Evolutionary conservation across 1,140 invertebrate species (phyloP), one percentile per base, ranked within the genome.

Genomic region (Lysiphlebus fabarum): DNA sequence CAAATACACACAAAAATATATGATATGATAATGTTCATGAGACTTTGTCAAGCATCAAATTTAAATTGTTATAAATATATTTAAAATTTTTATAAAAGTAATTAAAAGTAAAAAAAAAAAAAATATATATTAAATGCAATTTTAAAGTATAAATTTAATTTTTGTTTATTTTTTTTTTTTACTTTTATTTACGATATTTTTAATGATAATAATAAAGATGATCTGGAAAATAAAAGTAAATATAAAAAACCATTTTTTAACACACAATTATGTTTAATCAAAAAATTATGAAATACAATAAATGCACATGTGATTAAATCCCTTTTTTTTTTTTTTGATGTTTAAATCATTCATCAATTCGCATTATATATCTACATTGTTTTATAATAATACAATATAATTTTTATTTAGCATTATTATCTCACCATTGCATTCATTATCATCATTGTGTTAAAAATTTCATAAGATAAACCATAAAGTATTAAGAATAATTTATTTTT

Each of bases 271-370:
- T 78, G 72, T 79, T 78, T 78, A 79, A 79, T 79, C 72, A 78
- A 79, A 79, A 78, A 77, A 77, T 79, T 78, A 77, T 69, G 74
- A 78, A 77, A 78, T 78, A 79, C 76, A 78, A 77, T 78, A 77
- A 79, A 79, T 79, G 76, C 77, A 78, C 77, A 76, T 75, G 71
- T 78, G 70, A 76, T 76, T 76, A 76, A 77, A 76, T 71, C 70
- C 73, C 68, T 71, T 70, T 63, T 73, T 68, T 62, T 62, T 71
- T 61, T 60, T 63, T 33, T 70, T 61, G 41, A 62, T 62, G 4
- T 63, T 53, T 49, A 50, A 56, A 64, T 64, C 37, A 65, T 67
- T 74, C 68, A 68, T 76, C 71, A n/a, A 72, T 73, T 61, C 69
- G 56, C 73, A 74, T 72, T 73, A 74, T 17, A 74, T 17, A 17